Conservation (phyloP, 2,888 invertebrate genomes). For the Mythimna ferrago region DNA sequence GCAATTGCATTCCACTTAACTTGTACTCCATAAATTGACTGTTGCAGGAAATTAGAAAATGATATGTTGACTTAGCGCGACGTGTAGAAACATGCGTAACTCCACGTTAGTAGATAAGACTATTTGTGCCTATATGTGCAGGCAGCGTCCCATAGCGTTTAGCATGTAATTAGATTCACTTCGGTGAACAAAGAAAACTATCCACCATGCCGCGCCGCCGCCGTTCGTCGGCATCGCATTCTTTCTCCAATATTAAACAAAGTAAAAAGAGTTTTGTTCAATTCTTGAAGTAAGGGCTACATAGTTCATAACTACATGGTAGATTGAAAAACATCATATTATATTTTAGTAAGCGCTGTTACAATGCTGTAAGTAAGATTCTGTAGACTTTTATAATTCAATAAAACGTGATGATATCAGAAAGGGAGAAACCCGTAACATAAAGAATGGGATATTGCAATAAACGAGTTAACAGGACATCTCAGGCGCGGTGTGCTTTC, state of each 20-base stretch:
- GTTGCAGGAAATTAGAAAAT: constrained; percentile 5
- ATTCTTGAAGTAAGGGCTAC: neutral
- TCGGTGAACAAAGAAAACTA: constrained; percentile 84
- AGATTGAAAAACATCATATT: constrained; percentile 16
- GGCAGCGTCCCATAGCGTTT: constrained; percentile 56
- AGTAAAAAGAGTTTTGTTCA: constrained; percentile 28
- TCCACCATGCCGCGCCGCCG: constrained; percentile 54
- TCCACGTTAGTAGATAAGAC: neutral
- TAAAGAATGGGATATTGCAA: constrained; percentile 76
- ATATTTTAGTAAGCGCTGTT: constrained; percentile 3
- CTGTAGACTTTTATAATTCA: constrained; percentile 68
- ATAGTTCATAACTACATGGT: neutral
- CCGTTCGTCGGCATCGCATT: constrained; percentile 67
- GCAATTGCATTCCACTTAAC: neutral
- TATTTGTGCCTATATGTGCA: neutral
- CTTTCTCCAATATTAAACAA: constrained; percentile 73
- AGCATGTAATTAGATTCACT: constrained; percentile 81
- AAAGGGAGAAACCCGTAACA: constrained; percentile 68
- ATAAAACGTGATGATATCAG: constrained; percentile 71
- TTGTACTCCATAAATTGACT: neutral
- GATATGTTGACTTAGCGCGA: neutral
- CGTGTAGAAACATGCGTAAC: neutral
- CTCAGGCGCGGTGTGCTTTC: constrained; percentile 61
- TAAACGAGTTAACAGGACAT: constrained; percentile 82
- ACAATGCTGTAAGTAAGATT: constrained; percentile 42